phyloP scores from a whole-genome alignment of 2,113 vertebrate species.

The Malaclemys terrapin region DNA sequence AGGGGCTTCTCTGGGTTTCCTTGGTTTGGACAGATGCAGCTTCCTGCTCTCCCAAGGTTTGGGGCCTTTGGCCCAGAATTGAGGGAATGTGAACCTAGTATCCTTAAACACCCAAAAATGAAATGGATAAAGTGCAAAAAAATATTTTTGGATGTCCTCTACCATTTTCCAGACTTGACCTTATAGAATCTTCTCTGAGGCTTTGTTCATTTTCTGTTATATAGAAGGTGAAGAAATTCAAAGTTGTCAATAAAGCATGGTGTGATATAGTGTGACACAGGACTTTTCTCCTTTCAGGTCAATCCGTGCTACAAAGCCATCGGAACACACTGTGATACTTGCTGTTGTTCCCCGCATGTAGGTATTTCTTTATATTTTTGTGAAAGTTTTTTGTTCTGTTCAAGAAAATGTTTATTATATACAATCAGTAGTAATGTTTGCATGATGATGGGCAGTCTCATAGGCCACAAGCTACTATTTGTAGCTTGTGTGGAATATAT shows the following conservation, averaged over 20 bases:
- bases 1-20: not conserved
- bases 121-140: not conserved
- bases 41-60: not conserved
- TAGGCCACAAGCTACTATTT: not conserved
- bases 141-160: not conserved
- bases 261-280: constrained; percentile 7
- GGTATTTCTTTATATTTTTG: constrained; percentile 62
- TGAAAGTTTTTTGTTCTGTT: not conserved
- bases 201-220: not conserved
- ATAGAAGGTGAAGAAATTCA: not conserved
- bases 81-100: not conserved
- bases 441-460: not conserved
- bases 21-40: not conserved
- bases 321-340: constrained; percentile 91
- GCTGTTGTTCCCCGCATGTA: constrained; percentile 90
- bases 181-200: not conserved
- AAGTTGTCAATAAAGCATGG: not conserved
- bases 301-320: constrained; percentile 90
- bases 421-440: not conserved
- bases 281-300: constrained; percentile 81
- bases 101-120: not conserved
- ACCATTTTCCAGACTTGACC: not conserved
- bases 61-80: not conserved
- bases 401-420: not conserved
- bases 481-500: not conserved